Evolutionary conservation across 1,140 invertebrate genomes (phyloP).

Genomic region (Caenorhabditis inopinata): DNA sequence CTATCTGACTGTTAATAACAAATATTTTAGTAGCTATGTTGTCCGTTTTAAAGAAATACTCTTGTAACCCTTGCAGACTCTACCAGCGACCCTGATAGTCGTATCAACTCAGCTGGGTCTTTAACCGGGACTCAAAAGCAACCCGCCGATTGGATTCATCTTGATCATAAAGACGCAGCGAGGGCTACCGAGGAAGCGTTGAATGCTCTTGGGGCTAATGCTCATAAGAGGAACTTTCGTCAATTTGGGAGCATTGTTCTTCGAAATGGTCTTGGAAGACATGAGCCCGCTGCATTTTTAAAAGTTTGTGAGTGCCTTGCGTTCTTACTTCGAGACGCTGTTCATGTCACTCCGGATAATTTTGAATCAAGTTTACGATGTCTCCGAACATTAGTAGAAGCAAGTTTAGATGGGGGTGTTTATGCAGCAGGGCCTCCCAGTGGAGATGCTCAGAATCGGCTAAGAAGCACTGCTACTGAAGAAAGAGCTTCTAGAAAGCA

Average conservation of each 20-base stretch:
- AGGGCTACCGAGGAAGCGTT: slow-evolving; percentile 68
- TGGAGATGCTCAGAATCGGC: slow-evolving; percentile 46
- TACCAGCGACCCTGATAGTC: background rate
- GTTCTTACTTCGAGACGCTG: slow-evolving; percentile 84
- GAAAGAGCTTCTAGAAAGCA: background rate
- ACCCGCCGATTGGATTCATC: slow-evolving; percentile 55
- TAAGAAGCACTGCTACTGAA: slow-evolving; percentile 4
- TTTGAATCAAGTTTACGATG: slow-evolving; percentile 80
- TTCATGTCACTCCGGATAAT: slow-evolving; percentile 87
- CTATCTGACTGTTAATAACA: no score
- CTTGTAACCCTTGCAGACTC: background rate
- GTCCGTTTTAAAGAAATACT: no score
- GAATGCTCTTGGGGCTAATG: slow-evolving; percentile 66
- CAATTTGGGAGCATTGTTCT: slow-evolving; percentile 56
- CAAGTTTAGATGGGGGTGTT: slow-evolving; percentile 73
- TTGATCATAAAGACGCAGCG: slow-evolving; percentile 57
- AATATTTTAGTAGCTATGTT: no score
- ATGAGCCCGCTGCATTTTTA: slow-evolving; percentile 79
- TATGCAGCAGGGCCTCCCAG: slow-evolving; percentile 50
- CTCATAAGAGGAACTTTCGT: slow-evolving; percentile 26
- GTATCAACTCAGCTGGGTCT: slow-evolving; percentile 41
- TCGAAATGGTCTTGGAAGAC: slow-evolving; percentile 71
- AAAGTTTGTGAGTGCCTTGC: slow-evolving; percentile 75
- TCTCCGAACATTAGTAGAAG: slow-evolving; percentile 87
- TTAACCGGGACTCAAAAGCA: slow-evolving; percentile 60